Evolutionary conservation across 92 coral and sea anemone species (phyloP), one percentile per base, ranked within the genome.

Genomic region (Heliopora coerulea): DNA sequence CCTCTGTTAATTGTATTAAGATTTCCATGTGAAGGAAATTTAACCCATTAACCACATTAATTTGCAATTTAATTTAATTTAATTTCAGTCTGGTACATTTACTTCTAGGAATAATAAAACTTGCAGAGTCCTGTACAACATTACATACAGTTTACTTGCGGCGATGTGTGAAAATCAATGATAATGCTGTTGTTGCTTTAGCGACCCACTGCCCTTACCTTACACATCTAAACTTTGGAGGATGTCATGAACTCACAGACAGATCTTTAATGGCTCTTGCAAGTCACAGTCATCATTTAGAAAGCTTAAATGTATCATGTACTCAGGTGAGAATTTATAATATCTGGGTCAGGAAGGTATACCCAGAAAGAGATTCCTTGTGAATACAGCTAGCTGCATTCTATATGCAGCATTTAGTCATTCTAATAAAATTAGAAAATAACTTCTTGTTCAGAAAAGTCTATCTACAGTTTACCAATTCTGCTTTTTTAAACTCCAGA

Each of bases 141-240:
- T 80, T 92, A 34, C 97, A 83, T 40, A 92, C 96, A 13, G 90
- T 92, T 13, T 87, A 80, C 37, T 87, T 92, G 13, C 86, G 97
- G 8, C 83, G 97, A 19, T 92, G 97, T 78, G 74, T 82, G 44
- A 78, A 72, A 40, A 31, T 89, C 6, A 63, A 86, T 41, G 97
- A 92, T 62, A 81, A 56, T 56, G 97, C 91, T 3, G 73, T 92
- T 25, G 81, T 68, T 34, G 85, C 88, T 28, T 75, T 92, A 20
- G 85, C 97, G 11, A 68, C 80, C 21, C 70, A 79, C 74, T 92
- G 97, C 60, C 77, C 82, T 17, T 68, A 75, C 32, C 29, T 92
- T 50, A 48, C 60, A 13, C 86, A 89, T 54, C 96, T 92, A 34
- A 89, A 92, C 62, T 64, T 92, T 26, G 87, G 93, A 18, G 96